These are phyloP conservation scores for Centropus unirufus DNA, from an alignment of 2,113 vertebrate genomes.

Conservation along the genomic window DNA sequence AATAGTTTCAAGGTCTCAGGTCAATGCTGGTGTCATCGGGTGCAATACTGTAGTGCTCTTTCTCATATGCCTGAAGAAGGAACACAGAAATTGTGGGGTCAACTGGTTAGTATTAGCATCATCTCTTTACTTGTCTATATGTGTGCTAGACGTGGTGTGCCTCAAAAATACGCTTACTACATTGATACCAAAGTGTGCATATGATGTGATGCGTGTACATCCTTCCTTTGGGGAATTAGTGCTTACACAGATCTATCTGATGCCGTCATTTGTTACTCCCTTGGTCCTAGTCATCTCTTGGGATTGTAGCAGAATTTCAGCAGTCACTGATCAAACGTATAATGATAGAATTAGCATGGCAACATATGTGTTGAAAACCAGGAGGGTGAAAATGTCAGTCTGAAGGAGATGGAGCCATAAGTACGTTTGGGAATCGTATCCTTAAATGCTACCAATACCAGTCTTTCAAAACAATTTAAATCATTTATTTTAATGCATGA, in stretches of 20 bases:
- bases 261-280: neutral
- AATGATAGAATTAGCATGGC: neutral
- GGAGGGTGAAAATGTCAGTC: neutral
- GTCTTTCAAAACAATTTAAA: slow-evolving; percentile 35
- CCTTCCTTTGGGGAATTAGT: neutral
- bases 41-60: neutral
- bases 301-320: neutral
- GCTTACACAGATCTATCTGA: neutral
- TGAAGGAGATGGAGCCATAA: neutral
- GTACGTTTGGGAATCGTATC: neutral
- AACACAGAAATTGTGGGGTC: neutral
- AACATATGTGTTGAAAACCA: neutral
- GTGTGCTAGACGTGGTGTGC: too few species aligned
- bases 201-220: rapidly evolving
- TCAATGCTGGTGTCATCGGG: neutral
- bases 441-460: neutral
- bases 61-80: rapidly evolving
- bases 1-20: neutral
- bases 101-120: neutral
- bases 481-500: slow-evolving; percentile 55
- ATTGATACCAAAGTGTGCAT: rapidly evolving
- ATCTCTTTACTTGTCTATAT: too few species aligned
- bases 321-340: neutral
- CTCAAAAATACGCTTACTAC: neutral
- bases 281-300: neutral